A percentile compares a stretch with the other conserved stretches of the same genome.
phyloP scores from a whole-genome alignment of 2,888 invertebrate species.

The Acanthosoma haemorrhoidale region DNA sequence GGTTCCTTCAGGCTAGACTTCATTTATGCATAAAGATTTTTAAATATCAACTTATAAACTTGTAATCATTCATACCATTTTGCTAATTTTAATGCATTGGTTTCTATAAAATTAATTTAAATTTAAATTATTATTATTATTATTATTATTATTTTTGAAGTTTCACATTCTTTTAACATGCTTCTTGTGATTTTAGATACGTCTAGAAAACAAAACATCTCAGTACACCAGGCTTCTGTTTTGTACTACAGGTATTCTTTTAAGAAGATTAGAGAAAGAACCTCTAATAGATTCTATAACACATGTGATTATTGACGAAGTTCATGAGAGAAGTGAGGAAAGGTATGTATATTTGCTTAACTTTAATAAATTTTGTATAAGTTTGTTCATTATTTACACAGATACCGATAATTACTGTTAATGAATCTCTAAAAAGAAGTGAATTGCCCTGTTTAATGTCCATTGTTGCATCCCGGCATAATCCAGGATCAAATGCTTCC shows the following conservation, averaged over 20 bases:
- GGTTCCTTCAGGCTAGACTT: neutral
- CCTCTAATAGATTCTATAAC: constrained; percentile 68
- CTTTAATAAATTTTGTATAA: neutral
- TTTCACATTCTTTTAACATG: neutral
- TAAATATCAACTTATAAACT: too few relatives aligned
- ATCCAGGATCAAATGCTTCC: too few relatives aligned
- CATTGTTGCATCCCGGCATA: too few relatives aligned
- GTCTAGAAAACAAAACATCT: constrained; percentile 72
- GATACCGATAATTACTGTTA: neutral
- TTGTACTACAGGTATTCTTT: constrained; percentile 87
- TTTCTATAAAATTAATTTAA: neutral
- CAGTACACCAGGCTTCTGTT: constrained; percentile 75
- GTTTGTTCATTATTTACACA: neutral
- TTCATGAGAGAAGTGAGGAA: constrained; percentile 86
- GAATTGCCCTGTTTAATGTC: too few relatives aligned
- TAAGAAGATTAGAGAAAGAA: constrained; percentile 76
- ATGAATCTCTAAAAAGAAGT: too few relatives aligned
- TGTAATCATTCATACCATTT: neutral
- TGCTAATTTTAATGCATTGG: neutral
- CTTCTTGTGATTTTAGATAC: constrained; percentile 56
- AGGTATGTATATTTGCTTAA: constrained; percentile 51
- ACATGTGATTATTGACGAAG: constrained; percentile 84
- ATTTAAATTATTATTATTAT: neutral
- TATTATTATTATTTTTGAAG: too few relatives aligned
- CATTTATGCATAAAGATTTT: neutral